A percentile compares a stretch with the other conserved stretches of the same genome.
These are phyloP conservation scores for Tautogolabrus adspersus DNA, from an alignment of 2,113 vertebrate genomes.

Conservation along the genomic window DNA sequence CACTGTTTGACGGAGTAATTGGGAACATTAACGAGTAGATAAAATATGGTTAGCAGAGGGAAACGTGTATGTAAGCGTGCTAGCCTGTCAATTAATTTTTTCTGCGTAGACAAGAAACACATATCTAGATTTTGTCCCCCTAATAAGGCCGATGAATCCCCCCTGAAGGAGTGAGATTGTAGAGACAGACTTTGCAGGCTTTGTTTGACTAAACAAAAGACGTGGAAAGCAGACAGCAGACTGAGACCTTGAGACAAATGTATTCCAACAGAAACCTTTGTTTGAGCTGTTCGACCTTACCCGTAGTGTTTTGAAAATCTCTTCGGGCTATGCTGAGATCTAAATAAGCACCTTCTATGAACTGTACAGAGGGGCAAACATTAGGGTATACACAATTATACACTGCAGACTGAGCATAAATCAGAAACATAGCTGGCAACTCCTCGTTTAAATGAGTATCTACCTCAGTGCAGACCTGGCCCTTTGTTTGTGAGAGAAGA, in stretches of 20 bases:
- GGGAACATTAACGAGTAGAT: conserved; percentile 80
- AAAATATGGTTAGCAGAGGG: conserved; percentile 69
- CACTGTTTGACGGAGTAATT: conserved; percentile 81
- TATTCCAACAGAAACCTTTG: conserved; percentile 66
- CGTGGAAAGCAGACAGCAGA: conserved; percentile 50
- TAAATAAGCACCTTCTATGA: conserved; percentile 70
- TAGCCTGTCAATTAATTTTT: conserved; percentile 59
- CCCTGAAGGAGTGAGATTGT: conserved; percentile 34
- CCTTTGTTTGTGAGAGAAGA: conserved; percentile 64
- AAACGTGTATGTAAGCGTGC: conserved; percentile 20
- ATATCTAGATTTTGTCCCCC: conserved; percentile 48
- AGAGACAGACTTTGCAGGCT: conserved; percentile 43
- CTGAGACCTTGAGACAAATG: conserved; percentile 71
- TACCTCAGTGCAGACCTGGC: conserved; percentile 60
- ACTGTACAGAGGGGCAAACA: conserved; percentile 61
- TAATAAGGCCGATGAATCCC: conserved; percentile 54
- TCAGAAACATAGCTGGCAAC: conserved; percentile 37
- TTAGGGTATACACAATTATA: conserved; percentile 65
- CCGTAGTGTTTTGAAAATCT: conserved; percentile 59
- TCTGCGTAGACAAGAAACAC: conserved; percentile 15
- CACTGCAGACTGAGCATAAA: conserved; percentile 54
- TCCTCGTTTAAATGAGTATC: conserved; percentile 53
- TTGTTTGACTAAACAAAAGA: conserved; percentile 73
- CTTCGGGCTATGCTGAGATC: conserved; percentile 60
- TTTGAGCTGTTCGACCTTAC: conserved; percentile 66